A percentile compares a stretch with the other conserved stretches of the same genome.
Evolutionary conservation across 2,888 invertebrate genomes (phyloP).

Genomic region (Lottia scabra): DNA sequence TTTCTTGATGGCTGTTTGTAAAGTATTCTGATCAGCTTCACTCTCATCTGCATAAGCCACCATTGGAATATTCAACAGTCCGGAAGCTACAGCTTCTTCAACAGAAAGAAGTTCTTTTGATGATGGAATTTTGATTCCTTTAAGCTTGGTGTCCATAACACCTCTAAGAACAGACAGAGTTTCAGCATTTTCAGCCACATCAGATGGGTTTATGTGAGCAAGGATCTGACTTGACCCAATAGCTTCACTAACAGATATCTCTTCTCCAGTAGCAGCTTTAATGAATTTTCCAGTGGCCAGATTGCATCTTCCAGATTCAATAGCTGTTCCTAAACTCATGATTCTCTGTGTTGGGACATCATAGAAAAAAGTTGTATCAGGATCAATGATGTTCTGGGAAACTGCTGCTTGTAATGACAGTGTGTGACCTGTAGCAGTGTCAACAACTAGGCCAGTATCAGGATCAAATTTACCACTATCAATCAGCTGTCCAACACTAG

Average conservation of each 20-base stretch:
- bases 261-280: slow-evolving; percentile 81
- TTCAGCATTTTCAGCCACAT: slow-evolving; percentile 49
- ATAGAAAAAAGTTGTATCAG: slow-evolving; percentile 54
- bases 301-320: slow-evolving; percentile 56
- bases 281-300: slow-evolving; percentile 54
- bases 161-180: slow-evolving; percentile 52
- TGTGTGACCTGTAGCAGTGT: slow-evolving; percentile 67
- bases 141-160: slow-evolving; percentile 75
- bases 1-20: slow-evolving; percentile 55
- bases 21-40: slow-evolving; percentile 42
- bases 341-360: slow-evolving; percentile 52
- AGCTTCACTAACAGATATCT: slow-evolving; percentile 91
- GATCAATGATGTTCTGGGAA: slow-evolving; percentile 50
- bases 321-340: slow-evolving; percentile 50
- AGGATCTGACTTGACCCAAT: slow-evolving; percentile 89
- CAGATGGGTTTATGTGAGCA: slow-evolving; percentile 45
- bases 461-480: slow-evolving; percentile 70
- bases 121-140: slow-evolving; percentile 78
- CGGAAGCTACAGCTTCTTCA: slow-evolving; percentile 64
- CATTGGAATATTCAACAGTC: slow-evolving; percentile 52
- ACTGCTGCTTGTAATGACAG: slow-evolving; percentile 68
- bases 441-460: slow-evolving; percentile 69
- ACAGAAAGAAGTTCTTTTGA: slow-evolving; percentile 79
- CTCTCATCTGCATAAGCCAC: slow-evolving; percentile 47
- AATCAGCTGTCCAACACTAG: slow-evolving; percentile 53